Percentiles rank a stretch among this genome's conserved stretches.
Evolutionary conservation across 2,797 vertebrate species (phyloP).

Genomic region (Phylloscopus collybita): DNA sequence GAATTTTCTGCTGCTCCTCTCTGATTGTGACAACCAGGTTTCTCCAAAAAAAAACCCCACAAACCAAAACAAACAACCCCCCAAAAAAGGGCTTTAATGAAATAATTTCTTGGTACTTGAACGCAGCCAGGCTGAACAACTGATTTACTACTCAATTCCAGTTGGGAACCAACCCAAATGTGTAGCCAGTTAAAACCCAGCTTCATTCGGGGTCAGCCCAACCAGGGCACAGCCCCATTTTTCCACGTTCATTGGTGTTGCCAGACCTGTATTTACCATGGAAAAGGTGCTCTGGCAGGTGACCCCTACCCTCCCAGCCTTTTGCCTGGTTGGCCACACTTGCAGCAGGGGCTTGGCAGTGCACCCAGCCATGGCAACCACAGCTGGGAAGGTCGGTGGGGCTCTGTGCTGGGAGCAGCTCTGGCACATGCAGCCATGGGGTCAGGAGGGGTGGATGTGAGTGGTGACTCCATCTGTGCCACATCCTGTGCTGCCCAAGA

Average conservation of each 20-base stretch:
- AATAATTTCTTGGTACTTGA: constrained; percentile 1
- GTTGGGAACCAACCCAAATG: not conserved
- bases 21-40: not conserved
- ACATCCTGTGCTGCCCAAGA: not conserved
- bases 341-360: fast-evolving
- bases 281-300: not conserved
- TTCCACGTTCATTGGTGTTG: not conserved
- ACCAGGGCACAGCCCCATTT: not conserved
- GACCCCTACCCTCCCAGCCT: not conserved
- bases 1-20: not conserved
- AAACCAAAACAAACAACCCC: not conserved
- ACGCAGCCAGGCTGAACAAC: not conserved
- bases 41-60: not conserved
- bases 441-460: fast-evolving
- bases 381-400: fast-evolving
- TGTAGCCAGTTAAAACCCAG: not conserved
- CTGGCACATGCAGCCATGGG: fast-evolving
- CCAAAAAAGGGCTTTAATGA: not conserved
- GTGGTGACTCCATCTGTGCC: not conserved
- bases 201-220: not conserved
- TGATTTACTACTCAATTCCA: not conserved
- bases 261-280: fast-evolving
- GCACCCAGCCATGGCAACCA: fast-evolving
- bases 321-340: fast-evolving
- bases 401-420: not conserved